Conservation (phyloP, 2,113 vertebrate genomes). For the Puffinus mauretanicus region DNA sequence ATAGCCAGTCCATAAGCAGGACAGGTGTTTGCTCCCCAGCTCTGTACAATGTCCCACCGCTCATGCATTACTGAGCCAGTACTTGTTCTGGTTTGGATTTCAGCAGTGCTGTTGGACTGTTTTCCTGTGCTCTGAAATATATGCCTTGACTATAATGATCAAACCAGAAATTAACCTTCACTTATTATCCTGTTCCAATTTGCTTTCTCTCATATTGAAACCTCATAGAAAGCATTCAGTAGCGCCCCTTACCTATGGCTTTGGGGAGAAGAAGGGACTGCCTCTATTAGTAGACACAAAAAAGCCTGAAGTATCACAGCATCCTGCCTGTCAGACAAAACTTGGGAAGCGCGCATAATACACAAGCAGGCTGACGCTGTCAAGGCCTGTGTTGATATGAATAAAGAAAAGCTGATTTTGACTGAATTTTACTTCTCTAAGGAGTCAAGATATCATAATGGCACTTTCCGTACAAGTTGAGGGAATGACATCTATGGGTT, state of each 20-base stretch:
- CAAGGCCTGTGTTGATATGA: background rate
- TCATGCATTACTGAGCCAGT: background rate
- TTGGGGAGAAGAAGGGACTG: background rate
- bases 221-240: background rate
- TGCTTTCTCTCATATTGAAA: background rate
- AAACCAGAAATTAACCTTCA: background rate
- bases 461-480: background rate
- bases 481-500: background rate
- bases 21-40: background rate
- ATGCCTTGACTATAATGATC: background rate
- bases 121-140: background rate
- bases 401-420: background rate
- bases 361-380: background rate
- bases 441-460: background rate
- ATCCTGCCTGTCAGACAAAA: background rate
- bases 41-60: background rate
- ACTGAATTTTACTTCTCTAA: background rate
- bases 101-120: background rate
- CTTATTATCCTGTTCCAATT: background rate
- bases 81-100: background rate
- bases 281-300: background rate
- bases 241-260: background rate
- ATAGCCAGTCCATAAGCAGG: background rate
- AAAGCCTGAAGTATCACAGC: background rate
- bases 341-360: background rate